phyloP scores from a whole-genome alignment of 2,113 vertebrate genomes.

The Illadopsis cleaveri region DNA sequence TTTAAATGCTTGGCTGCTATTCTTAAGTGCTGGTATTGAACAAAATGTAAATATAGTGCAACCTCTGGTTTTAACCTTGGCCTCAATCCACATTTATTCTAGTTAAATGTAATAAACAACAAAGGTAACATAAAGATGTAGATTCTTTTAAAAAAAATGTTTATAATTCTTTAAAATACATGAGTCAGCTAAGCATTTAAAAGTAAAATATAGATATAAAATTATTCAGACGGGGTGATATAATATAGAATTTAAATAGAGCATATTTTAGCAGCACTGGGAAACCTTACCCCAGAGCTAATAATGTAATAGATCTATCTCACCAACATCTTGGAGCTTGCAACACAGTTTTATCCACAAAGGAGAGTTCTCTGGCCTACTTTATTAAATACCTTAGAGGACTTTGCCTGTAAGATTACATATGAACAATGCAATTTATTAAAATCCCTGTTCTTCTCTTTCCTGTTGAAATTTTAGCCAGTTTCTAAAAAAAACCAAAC shows the following conservation, averaged over 20 bases:
- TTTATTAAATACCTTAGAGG: slow-evolving; percentile 63
- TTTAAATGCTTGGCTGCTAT: slow-evolving; percentile 54
- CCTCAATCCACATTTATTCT: slow-evolving; percentile 15
- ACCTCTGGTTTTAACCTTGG: slow-evolving; percentile 35
- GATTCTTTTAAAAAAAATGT: slow-evolving; percentile 14
- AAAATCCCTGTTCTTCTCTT: slow-evolving; percentile 33
- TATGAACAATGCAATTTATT: slow-evolving; percentile 59
- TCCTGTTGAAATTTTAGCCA: slow-evolving; percentile 21
- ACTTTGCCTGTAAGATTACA: slow-evolving; percentile 47
- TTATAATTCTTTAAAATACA: slow-evolving; percentile 54
- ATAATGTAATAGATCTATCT: slow-evolving; percentile 54
- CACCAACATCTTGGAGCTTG: slow-evolving; percentile 27
- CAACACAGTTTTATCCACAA: slow-evolving; percentile 58
- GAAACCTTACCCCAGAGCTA: slow-evolving; percentile 61
- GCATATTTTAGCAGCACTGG: slow-evolving; percentile 59
- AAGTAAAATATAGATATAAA: slow-evolving; percentile 70
- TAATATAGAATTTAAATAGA: slow-evolving; percentile 68
- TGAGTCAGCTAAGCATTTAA: slow-evolving; percentile 64
- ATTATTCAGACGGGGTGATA: slow-evolving; percentile 53
- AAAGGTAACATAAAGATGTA: slow-evolving; percentile 37
- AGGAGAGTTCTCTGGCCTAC: slow-evolving; percentile 57
- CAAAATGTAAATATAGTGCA: slow-evolving; percentile 55
- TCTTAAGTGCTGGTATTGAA: slow-evolving; percentile 42
- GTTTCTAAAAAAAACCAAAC: neutral
- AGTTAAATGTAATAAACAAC: slow-evolving; percentile 57